Evolutionary conservation across 2,113 vertebrate genomes (phyloP), one percentile per base, ranked within the genome.

Genomic region (Ancistrus triradiatus): DNA sequence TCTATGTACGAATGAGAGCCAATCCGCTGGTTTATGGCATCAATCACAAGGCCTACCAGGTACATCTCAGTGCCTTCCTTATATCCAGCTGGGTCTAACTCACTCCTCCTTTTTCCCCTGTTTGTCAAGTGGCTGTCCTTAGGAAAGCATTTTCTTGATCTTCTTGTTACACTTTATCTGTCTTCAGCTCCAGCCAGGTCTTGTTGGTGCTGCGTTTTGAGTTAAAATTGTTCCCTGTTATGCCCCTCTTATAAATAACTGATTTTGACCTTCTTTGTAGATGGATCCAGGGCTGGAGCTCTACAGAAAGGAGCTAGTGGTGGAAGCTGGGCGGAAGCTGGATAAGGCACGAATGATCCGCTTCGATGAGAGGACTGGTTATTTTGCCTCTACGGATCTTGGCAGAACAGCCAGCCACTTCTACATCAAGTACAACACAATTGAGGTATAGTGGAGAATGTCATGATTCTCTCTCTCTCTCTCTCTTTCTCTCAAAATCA

Each of bases 341-440:
- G 96, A 99, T 76, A 95, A 95, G 83, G 93, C 94, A 35, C 85
- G 88, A 18, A 98, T 99, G 95, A 96, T 99, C 83, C 94, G 95
- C 60, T 99, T 95, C 68, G 95, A 99, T 72, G 95, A 98, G 63
- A 84, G 95, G 61, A 99, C 95, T 3, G 93, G 93, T 10, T 99
- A 97, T 83, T 99, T 95, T 72, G 91, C 90, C 46, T 95, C 94
- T 25, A 99, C 96, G 1, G 96, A 99, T 79, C 80, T 98, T 77
- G 96, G 95, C 72, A 85, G 96, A 84, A 99, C 93, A 0, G 90
- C 96, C 70, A 98, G 95, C 73, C 95, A 99, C 84, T 99, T 91
- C 81, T 99, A 99, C 81, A 99, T 99, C 83, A 94, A 86, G 77
- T 97, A 98, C 78, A 98, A 90, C 78, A 99, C 96, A 35, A 97